Base-by-base conservation (phyloP, 2,797 vertebrate species). In the Chloroceryle amazona region DNA sequence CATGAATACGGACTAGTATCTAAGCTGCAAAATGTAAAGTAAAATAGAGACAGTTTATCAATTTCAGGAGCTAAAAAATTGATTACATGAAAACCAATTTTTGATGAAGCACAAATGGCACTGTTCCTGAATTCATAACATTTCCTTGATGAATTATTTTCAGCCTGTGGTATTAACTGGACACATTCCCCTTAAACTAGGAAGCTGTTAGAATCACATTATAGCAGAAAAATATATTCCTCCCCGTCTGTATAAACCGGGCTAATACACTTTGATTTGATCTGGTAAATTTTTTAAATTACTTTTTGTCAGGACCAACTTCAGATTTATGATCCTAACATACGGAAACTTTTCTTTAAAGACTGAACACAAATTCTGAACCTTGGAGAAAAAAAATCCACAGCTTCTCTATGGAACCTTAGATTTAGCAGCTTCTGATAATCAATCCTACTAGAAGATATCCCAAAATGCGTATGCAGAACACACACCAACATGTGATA, bases 201-300 rank as follows among this genome's bases (percentile, higher is more conserved):
- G 37, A 90, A 66, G 35, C 18, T 87, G 31, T 37, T 85, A 73
- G 22, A 91, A 67, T 73, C n/a, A 23, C 39, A 81, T 67, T 58
- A n/a, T 0, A 92, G 57, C 31, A 91, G 63, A 67, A 94, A 85
- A 76, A 85, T 20, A 3, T 41, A 89, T 71, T 85, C 79, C 60
- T 61, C 58, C 52, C 47, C 57, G 75, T 46, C 60, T 80, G 35
- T 55, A 70, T 44, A 85, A 93, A 87, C 18, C n/a, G 73, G 33
- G 51, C 75, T 89, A 86, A 89, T 29, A 46, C 29, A 76, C 17
- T 73, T 95, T 76, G 71, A 90, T 93, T 86, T 41, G 28, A 89
- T 57, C 41, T 57, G 79, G 60, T 73, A 73, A 31, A 39, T 82
- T 85, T 87, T 81, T 60, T 7, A n/a, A 63, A 90, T 66, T 33